These are phyloP conservation scores for Pao palembangensis DNA, from an alignment of 2,113 vertebrate genomes.

Conservation along the genomic window DNA sequence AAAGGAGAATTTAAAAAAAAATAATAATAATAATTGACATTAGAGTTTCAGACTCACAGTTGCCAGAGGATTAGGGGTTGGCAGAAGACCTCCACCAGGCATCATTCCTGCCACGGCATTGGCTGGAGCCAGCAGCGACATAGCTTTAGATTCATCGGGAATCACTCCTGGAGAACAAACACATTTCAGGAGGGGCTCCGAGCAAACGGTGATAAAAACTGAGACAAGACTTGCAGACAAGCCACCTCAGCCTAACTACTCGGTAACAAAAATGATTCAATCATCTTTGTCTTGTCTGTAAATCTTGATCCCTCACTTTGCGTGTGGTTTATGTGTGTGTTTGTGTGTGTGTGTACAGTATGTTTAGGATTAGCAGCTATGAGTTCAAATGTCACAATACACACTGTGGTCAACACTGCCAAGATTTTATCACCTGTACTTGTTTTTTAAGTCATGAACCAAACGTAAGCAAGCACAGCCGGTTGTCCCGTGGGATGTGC, in stretches of 20 bases:
- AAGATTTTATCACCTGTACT: conserved; percentile 99
- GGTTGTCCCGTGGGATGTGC: conserved; percentile 98
- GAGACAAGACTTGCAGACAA: conserved; percentile 84
- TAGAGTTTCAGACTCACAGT: conserved; percentile 71
- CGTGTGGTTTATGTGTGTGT: background rate
- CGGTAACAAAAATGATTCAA: conserved; percentile 49
- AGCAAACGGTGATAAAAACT: conserved; percentile 66
- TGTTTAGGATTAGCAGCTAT: conserved; percentile 81
- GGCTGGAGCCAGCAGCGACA: conserved; percentile 98
- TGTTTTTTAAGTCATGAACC: conserved; percentile 99
- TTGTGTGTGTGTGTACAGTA: conserved; percentile 51
- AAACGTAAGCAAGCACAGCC: conserved; percentile 99
- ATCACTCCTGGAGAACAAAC: conserved; percentile 94
- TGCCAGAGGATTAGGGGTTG: conserved; percentile 93
- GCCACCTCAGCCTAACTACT: conserved; percentile 64
- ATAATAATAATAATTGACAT: background rate
- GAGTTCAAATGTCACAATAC: conserved; percentile 72
- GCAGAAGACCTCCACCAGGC: conserved; percentile 97
- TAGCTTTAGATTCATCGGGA: conserved; percentile 99
- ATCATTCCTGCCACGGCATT: conserved; percentile 99
- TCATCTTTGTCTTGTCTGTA: conserved; percentile 71
- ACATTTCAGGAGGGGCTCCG: conserved; percentile 73
- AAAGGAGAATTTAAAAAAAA: background rate
- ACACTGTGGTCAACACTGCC: conserved; percentile 99
- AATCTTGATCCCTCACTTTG: conserved; percentile 67